Base-by-base conservation (phyloP, 2,888 invertebrate species). In the Epirrhoe alternata region DNA sequence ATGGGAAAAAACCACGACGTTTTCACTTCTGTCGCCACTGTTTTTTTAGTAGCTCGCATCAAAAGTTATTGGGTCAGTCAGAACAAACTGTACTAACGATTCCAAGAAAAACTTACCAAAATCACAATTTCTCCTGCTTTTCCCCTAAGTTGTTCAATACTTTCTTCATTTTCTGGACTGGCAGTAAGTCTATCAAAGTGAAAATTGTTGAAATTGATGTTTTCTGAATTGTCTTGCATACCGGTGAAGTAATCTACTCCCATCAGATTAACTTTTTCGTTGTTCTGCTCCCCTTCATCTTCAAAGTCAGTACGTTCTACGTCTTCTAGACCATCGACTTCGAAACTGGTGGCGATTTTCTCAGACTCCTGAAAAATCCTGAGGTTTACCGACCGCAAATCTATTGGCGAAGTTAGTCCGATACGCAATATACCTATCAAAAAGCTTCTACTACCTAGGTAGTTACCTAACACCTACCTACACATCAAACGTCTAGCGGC, bases 221-320 rank as follows among this genome's bases (percentile, higher is more conserved):
- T 42, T 42, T 42, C 38, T 10, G 5, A 12, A 12, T 10, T 42
- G 38, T 10, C 38, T 42, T 12, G 8, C 12, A 42, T 12, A 42
- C 38, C 56, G 14, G 35, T 35, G 7, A 50, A 50, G 16, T 58
- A 58, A 49, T 58, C 58, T 5, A 58, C 0, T 24, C 58, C 58
- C 24, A 58, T 50, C 7, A 58, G 12, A 8, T 51, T 24, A n/a
- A 31, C 10, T 24, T 42, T 14, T 0, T 35, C 17, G 7, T 50
- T 35, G 12, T 10, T 42, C 7, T 7, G 7, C 12, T 42, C 12
- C 1, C n/a, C 7, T 24, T n/a, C 47, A 10, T 16, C 4, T 6
- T 47, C 47, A 47, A 24, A 24, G 24, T 24, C 24, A 24, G 24
- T 2, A 24, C 24, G 24, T 24, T 45, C 6, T 33, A 5, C 1